Evolutionary conservation across 1,140 invertebrate genomes (phyloP).

Genomic region (Musca domestica): DNA sequence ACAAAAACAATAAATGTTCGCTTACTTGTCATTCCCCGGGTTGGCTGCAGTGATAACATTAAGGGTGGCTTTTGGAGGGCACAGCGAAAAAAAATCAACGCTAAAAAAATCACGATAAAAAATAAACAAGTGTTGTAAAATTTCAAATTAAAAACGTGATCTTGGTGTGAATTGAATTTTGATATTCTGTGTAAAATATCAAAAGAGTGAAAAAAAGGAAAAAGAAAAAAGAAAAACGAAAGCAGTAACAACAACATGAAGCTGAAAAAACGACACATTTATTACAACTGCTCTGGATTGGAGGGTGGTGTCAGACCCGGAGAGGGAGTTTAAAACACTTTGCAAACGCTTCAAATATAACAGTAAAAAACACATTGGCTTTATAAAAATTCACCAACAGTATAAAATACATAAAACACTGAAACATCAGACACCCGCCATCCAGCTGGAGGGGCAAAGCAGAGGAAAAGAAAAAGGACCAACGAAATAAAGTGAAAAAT

Average conservation of each 20-base stretch:
- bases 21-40: too few relatives aligned
- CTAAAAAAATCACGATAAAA: constrained; percentile 20
- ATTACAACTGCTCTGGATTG: not conserved
- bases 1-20: too few relatives aligned
- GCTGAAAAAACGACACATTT: not conserved
- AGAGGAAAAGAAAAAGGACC: not conserved
- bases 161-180: constrained; percentile 24
- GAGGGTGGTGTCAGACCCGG: too few relatives aligned
- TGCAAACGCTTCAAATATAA: not conserved
- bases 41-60: not conserved
- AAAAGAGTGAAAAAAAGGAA: too few relatives aligned
- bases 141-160: constrained; percentile 33
- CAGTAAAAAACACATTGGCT: constrained; percentile 20
- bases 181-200: not conserved
- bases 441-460: not conserved
- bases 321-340: not conserved
- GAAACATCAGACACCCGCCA: not conserved
- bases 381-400: constrained; percentile 14
- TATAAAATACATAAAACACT: constrained; percentile 1
- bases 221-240: not conserved
- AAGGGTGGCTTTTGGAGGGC: not conserved
- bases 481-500: constrained; percentile 18
- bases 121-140: constrained; percentile 26
- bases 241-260: not conserved
- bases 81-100: not conserved